Percentiles rank a stretch among this genome's conserved stretches.
Conservation (phyloP, 2,888 invertebrate genomes). For the Dendrolimus pini region DNA sequence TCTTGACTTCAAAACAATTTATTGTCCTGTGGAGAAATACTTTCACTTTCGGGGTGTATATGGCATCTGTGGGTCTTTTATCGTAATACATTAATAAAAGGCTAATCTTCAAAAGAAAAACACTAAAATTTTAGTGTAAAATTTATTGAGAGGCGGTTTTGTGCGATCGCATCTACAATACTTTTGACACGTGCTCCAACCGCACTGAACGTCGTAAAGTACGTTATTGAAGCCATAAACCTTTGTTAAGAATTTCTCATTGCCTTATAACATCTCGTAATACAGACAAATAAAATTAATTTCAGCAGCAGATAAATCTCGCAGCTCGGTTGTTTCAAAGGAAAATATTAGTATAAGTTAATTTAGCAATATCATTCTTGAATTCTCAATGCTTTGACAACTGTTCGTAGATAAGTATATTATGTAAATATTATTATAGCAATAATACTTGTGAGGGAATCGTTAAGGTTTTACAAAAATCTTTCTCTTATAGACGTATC, state of each 20-base stretch:
- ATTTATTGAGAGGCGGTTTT: slow-evolving; percentile 21
- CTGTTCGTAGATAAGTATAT: slow-evolving; percentile 13
- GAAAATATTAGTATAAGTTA: slow-evolving; percentile 36
- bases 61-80: no score
- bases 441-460: no score
- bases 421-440: no score
- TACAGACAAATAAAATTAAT: slow-evolving; percentile 39
- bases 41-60: no score
- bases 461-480: no score
- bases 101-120: background rate
- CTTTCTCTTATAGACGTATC: no score
- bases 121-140: slow-evolving; percentile 21
- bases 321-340: slow-evolving; percentile 20
- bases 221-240: slow-evolving; percentile 62
- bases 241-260: slow-evolving; percentile 61
- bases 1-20: no score
- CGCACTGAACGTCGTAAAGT: slow-evolving; percentile 56
- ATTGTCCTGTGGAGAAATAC: no score
- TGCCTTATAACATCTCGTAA: slow-evolving; percentile 43
- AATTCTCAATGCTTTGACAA: slow-evolving; percentile 16
- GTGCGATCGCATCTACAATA: slow-evolving; percentile 22
- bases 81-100: no score
- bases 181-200: slow-evolving; percentile 51
- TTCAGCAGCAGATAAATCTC: slow-evolving; percentile 26
- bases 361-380: slow-evolving; percentile 31